phyloP scores from a whole-genome alignment of 1,140 invertebrate genomes.

The Spodoptera frugiperda region DNA sequence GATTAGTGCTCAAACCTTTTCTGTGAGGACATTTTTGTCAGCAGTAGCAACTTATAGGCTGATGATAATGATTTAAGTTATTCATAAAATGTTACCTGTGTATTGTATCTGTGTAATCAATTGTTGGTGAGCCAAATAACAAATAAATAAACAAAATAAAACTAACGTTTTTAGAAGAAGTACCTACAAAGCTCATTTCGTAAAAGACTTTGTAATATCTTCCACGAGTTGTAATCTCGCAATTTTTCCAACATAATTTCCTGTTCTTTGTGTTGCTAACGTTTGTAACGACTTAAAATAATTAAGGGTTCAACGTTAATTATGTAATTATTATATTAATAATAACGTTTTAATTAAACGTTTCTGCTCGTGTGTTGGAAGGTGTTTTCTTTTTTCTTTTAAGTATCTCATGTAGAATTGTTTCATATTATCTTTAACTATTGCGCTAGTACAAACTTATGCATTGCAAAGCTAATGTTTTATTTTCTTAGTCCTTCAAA shows the following conservation, averaged over 20 bases:
- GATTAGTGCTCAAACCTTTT: too few species aligned
- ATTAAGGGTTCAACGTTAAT: slow-evolving; percentile 11
- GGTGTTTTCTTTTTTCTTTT: neutral
- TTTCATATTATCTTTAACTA: slow-evolving; percentile 20
- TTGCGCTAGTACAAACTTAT: neutral
- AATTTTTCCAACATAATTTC: neutral
- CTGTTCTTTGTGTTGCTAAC: slow-evolving; percentile 29
- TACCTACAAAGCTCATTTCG: too few species aligned
- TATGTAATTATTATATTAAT: slow-evolving; percentile 18
- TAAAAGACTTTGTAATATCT: too few species aligned
- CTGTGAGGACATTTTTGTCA: too few species aligned
- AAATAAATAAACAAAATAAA: too few species aligned
- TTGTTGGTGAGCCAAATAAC: too few species aligned
- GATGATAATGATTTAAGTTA: too few species aligned
- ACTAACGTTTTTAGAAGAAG: too few species aligned
- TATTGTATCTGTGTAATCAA: too few species aligned
- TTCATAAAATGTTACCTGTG: too few species aligned
- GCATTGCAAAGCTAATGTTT: neutral
- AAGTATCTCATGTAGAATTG: neutral
- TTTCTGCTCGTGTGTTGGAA: neutral
- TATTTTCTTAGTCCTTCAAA: slow-evolving; percentile 1
- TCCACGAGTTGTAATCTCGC: too few species aligned
- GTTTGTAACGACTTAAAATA: slow-evolving; percentile 15
- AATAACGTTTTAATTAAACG: slow-evolving; percentile 19
- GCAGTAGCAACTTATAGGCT: too few species aligned